Percentiles rank a stretch among this genome's conserved stretches.
phyloP scores from a whole-genome alignment of 2,888 invertebrate genomes.

The Nomada hirtipes region DNA sequence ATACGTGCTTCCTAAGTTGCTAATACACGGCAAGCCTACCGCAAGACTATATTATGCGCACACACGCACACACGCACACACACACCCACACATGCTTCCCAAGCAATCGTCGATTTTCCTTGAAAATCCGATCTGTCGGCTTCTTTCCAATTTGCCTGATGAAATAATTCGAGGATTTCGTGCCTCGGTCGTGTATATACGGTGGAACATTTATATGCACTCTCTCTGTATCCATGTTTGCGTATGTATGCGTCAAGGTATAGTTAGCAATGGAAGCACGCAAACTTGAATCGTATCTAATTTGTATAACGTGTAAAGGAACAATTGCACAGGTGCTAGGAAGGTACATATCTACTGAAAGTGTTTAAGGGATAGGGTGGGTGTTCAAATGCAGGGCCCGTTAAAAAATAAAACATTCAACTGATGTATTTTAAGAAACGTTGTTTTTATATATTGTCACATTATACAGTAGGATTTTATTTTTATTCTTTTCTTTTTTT shows the following conservation, averaged over 20 bases:
- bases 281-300: slow-evolving; percentile 47
- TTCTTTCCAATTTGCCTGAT: background rate
- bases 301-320: slow-evolving; percentile 38
- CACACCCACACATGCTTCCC: background rate
- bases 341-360: slow-evolving; percentile 22
- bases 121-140: background rate
- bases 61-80: background rate
- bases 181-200: background rate
- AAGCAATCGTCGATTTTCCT: background rate
- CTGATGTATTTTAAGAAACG: slow-evolving; percentile 59
- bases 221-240: background rate
- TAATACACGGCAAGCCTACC: slow-evolving; percentile 53
- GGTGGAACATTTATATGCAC: background rate
- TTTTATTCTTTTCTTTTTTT: background rate
- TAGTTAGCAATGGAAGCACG: slow-evolving; percentile 37
- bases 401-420: slow-evolving; percentile 69
- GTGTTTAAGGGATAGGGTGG: slow-evolving; percentile 35
- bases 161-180: slow-evolving; percentile 3
- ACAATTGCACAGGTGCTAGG: slow-evolving; percentile 29
- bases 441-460: slow-evolving; percentile 60
- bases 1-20: slow-evolving; percentile 69
- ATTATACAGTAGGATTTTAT: slow-evolving; percentile 49
- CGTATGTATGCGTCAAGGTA: background rate
- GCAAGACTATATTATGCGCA: slow-evolving; percentile 1
- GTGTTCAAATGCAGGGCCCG: slow-evolving; percentile 63